Evolutionary conservation across 2,797 vertebrate genomes (phyloP), one percentile per base, ranked within the genome.

Genomic region (Fistularia commersonii): DNA sequence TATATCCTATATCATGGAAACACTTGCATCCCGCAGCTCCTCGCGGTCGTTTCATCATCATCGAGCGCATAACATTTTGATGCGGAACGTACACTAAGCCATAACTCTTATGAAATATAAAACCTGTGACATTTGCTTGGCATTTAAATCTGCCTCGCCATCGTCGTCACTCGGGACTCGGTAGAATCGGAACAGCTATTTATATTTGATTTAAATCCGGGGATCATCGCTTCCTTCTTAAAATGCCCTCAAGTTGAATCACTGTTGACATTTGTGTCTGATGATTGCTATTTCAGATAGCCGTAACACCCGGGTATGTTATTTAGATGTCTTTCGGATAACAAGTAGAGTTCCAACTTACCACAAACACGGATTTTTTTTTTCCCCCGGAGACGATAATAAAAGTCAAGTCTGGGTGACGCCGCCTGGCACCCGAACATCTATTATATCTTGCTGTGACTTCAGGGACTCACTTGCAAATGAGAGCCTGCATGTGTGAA

Each of bases 81-180:
- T 23, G 23, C 12, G 47, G 11, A 3, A 41, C 33, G 45, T 41
- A 13, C 10, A 39, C 8, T 37, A n/a, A 34, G 55, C 8, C 49
- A 36, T 39, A 57, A 61, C 61, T 61, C 48, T 32, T 43, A 43
- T 51, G 51, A 15, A 59, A 69, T 61, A 8, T 68, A 72, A 72
- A 61, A 77, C 61, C 61, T 43, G 50, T 81, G 77, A 83, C 83
- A 83, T 85, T 85, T 85, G 48, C 65, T 60, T 84, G 83, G 68
- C 78, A 86, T 86, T 82, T 82, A 57, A 74, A 64, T 53, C 58
- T 61, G 53, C 59, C 54, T 72, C 60, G 50, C 54, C 46, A 5
- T 38, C 34, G 32, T 40, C 57, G 49, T 51, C 48, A n/a, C 32
- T 45, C 58, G 33, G 67, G 39, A 61, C 39, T 2, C 44, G 37